Evolutionary conservation across 64 coral and sea anemone species (phyloP).

Genomic region (Astreopora myriophthalma): DNA sequence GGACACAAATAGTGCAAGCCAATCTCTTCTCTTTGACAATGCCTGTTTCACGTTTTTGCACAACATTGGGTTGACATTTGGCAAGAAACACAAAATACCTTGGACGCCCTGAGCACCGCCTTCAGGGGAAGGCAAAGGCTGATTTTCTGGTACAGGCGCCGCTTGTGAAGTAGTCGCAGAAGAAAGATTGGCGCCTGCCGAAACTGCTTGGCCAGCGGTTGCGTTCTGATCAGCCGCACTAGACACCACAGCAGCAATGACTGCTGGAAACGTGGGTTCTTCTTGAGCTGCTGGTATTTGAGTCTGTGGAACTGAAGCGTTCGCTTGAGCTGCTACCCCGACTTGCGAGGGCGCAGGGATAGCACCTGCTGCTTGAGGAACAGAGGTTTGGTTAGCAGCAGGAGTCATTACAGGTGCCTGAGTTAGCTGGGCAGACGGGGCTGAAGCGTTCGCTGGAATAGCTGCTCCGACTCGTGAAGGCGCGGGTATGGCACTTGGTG

Average conservation of each 20-base stretch:
- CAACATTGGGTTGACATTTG: neutral
- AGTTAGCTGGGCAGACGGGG: too few relatives aligned
- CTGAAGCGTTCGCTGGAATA: neutral
- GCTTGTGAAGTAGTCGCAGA: neutral
- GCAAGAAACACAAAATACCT: neutral
- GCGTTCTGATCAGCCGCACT: slow-evolving; percentile 18
- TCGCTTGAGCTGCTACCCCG: neutral
- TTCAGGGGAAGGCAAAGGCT: neutral
- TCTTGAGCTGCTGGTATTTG: neutral
- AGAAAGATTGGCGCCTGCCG: neutral
- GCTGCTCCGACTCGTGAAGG: too few relatives aligned
- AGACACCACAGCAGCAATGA: neutral
- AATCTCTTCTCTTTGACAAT: neutral
- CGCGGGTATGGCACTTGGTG: too few relatives aligned
- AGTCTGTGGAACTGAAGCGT: neutral
- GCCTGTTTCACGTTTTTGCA: neutral
- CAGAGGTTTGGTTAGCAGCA: neutral
- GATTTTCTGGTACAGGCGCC: slow-evolving; percentile 12
- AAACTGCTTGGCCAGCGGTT: neutral
- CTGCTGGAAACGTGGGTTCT: neutral
- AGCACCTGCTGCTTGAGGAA: neutral
- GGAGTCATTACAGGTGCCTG: neutral
- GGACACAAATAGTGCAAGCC: too few relatives aligned
- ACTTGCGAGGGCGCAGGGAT: neutral
- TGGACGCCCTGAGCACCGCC: neutral